These are phyloP conservation scores for Clitarchus hookeri DNA, from an alignment of 2,888 invertebrate species.

Conservation along the genomic window DNA sequence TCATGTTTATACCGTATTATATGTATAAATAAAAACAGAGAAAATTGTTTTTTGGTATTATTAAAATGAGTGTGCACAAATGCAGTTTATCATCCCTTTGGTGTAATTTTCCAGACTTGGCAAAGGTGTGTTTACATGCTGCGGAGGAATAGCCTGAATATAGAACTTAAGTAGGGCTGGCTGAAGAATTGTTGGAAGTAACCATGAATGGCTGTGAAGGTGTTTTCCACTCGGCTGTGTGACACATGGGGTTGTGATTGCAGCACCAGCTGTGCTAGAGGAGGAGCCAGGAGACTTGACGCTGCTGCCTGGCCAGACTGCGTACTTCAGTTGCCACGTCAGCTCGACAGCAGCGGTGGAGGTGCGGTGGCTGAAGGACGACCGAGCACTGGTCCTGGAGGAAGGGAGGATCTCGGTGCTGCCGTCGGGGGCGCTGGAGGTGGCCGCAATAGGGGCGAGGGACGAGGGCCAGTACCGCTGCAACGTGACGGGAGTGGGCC, in stretches of 20 bases:
- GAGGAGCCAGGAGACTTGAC: conserved; percentile 74
- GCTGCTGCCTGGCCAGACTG: conserved; percentile 78
- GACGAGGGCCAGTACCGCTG: conserved; percentile 90
- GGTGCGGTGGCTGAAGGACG: conserved; percentile 88
- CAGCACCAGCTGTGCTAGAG: conserved; percentile 70
- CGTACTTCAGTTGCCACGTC: conserved; percentile 79
- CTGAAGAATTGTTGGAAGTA: too few species aligned
- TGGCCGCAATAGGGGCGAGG: conserved; percentile 74
- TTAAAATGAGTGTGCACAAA: too few species aligned
- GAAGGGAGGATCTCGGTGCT: conserved; percentile 76
- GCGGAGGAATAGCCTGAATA: too few species aligned
- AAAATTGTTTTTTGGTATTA: too few species aligned
- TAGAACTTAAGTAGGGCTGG: too few species aligned
- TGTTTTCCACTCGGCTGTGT: too few species aligned
- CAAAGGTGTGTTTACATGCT: too few species aligned
- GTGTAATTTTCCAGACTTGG: too few species aligned
- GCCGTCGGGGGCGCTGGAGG: conserved; percentile 88
- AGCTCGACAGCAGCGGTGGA: conserved; percentile 58
- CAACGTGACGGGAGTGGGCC: conserved; percentile 67
- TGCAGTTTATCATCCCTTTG: too few species aligned
- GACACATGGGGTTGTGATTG: not conserved
- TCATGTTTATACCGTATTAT: too few species aligned
- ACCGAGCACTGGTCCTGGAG: conserved; percentile 71
- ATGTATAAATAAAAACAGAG: too few species aligned
- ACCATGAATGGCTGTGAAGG: too few species aligned